Base-by-base conservation (phyloP, 2,113 vertebrate genomes). In the Hemicordylus capensis region DNA sequence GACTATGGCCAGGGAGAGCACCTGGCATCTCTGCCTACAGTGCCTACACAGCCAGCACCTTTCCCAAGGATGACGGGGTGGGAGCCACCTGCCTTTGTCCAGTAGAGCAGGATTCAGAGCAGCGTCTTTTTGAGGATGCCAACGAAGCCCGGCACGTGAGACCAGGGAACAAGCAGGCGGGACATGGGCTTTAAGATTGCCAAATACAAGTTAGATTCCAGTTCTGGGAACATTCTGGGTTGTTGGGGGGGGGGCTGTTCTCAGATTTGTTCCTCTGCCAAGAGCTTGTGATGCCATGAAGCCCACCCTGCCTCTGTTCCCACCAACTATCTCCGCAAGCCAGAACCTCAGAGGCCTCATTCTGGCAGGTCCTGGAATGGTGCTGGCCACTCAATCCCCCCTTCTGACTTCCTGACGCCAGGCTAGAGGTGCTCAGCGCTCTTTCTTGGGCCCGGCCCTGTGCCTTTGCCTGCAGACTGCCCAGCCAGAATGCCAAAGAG, bases 361-460 rank as follows among this genome's bases (percentile, higher is more conserved):
- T 39, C 1, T 34, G 73, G 48, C 3, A 19, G 34, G 2, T 44
- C 34, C 31, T 34, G 63, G 31, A 14, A 34, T 26, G 9, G 42
- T 12, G 6, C 31, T 37, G 28, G 4, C 15, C 10, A 4, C 39
- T 72, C 19, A 39, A 17, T 39, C 34, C 26, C 51, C 8, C 48
- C 63, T n/a, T 12, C 17, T 28, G 39, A 15, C 39, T 51, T 34
- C 48, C 31, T 48, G n/a, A 54, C 34, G n/a, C n/a, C n/a, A n/a
- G n/a, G n/a, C n/a, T n/a, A n/a, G n/a, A n/a, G n/a, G 89, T n/a
- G 92, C 85, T 91, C 90, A 12, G 89, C 91, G n/a, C 19, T 83
- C 92, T 12, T 88, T 89, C 42, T 86, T 84, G 76, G 93, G 85
- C 63, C 84, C 79, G 1, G 93, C 88, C 87, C 90, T 84, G 72